Evolutionary conservation across 2,888 invertebrate species (phyloP).

Genomic region (Bugula neritina): DNA sequence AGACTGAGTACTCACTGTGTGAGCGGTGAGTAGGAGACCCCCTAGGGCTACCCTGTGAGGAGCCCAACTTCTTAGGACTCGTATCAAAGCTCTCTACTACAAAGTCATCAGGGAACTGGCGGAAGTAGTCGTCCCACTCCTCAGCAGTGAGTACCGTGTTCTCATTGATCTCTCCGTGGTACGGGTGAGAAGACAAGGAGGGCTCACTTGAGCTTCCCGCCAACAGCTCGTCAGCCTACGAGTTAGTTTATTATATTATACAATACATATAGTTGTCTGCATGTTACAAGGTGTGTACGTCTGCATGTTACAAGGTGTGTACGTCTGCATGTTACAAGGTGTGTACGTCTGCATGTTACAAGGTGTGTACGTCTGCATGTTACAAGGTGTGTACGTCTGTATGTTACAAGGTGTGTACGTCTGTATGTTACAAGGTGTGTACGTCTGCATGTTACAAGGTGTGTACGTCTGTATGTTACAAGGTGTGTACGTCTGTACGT

Average conservation of each 20-base stretch:
- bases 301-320: no score
- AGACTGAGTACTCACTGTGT: conserved; percentile 13
- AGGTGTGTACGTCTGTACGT: no score
- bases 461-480: no score
- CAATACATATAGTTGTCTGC: no score
- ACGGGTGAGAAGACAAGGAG: background rate
- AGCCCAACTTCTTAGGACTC: conserved; percentile 11
- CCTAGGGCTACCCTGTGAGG: background rate
- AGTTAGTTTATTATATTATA: background rate
- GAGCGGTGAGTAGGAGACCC: conserved; percentile 11
- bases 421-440: no score
- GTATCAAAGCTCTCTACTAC: conserved; percentile 14
- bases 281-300: no score
- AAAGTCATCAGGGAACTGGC: conserved; percentile 19
- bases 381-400: no score
- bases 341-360: no score
- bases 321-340: no score
- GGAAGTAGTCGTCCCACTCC: conserved; percentile 20
- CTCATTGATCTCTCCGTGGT: background rate
- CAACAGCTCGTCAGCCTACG: conserved; percentile 21
- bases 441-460: no score
- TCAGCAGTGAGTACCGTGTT: conserved; percentile 16
- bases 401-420: no score
- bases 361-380: no score
- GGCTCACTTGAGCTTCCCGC: background rate